phyloP scores from a whole-genome alignment of 2,888 invertebrate genomes.

The Nephrotoma guestfalica region DNA sequence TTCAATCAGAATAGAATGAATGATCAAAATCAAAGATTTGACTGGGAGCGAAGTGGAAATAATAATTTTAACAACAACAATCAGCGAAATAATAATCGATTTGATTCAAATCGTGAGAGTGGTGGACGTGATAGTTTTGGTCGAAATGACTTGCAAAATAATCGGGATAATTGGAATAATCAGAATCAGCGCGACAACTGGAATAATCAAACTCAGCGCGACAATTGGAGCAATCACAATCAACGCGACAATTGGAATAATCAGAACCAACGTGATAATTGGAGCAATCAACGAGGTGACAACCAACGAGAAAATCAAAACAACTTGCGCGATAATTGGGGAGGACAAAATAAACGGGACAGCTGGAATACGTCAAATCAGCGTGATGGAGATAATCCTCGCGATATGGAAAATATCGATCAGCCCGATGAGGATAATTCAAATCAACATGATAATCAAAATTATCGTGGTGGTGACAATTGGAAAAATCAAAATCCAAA shows the following conservation, averaged over 20 bases:
- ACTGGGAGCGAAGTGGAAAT: conserved; percentile 1
- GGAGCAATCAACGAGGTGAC: not conserved
- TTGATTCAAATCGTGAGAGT: not conserved
- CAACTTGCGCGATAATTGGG: not conserved
- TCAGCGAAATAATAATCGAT: conserved; percentile 3
- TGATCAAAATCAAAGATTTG: not conserved
- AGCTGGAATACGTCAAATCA: not conserved
- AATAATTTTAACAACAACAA: conserved; percentile 11
- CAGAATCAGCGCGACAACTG: not conserved
- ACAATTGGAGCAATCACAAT: not conserved
- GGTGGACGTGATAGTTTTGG: not conserved
- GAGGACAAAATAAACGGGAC: not conserved
- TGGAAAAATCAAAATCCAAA: not conserved
- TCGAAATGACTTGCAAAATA: not conserved
- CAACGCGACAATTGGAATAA: not conserved
- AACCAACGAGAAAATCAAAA: not conserved
- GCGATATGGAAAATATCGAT: not conserved
- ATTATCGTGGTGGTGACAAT: not conserved
- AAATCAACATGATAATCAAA: not conserved
- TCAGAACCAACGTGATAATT: not conserved
- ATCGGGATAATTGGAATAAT: not conserved
- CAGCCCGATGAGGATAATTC: not conserved
- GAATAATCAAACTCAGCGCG: not conserved
- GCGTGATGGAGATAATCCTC: not conserved
- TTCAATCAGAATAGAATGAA: not conserved